Conservation (phyloP, 2,797 vertebrate genomes). For the Micropoecilia bifurca region DNA sequence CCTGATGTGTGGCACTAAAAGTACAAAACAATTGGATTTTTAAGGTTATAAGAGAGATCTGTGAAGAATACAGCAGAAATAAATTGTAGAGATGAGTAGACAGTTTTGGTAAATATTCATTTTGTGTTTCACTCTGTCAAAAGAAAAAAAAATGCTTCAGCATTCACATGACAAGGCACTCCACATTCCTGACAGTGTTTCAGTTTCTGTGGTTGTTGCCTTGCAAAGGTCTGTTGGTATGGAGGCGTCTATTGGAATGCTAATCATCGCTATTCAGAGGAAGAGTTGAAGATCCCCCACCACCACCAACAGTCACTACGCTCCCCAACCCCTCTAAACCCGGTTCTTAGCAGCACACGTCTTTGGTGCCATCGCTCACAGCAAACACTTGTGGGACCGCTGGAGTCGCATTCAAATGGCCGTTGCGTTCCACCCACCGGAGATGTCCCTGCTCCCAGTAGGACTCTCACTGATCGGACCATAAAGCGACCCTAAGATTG, state of each 20-base stretch:
- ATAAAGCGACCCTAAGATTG: constrained; percentile 27
- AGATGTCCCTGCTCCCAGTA: constrained; percentile 31
- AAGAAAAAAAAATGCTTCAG: constrained; percentile 21
- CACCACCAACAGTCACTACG: not conserved
- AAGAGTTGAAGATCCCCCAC: constrained; percentile 19
- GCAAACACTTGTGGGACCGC: constrained; percentile 52
- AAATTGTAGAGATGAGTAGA: constrained; percentile 6
- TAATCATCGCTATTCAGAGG: constrained; percentile 71
- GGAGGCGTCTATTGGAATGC: constrained; percentile 74
- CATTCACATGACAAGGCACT: constrained; percentile 53
- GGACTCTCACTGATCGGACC: constrained; percentile 17
- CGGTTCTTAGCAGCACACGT: constrained; percentile 43
- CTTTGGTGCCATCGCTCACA: constrained; percentile 29
- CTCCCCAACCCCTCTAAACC: not conserved
- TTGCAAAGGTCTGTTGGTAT: constrained; percentile 65
- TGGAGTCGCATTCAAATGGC: constrained; percentile 45
- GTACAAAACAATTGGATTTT: constrained; percentile 21
- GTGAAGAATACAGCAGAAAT: not conserved
- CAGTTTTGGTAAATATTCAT: constrained; percentile 2
- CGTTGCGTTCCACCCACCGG: constrained; percentile 39
- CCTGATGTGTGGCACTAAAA: constrained; percentile 43
- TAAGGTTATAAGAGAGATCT: constrained; percentile 26
- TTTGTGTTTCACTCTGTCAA: constrained; percentile 4
- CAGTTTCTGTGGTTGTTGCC: constrained; percentile 54
- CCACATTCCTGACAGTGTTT: constrained; percentile 56